Conservation (phyloP, 1,140 invertebrate species). For the Solenopsis invicta region DNA sequence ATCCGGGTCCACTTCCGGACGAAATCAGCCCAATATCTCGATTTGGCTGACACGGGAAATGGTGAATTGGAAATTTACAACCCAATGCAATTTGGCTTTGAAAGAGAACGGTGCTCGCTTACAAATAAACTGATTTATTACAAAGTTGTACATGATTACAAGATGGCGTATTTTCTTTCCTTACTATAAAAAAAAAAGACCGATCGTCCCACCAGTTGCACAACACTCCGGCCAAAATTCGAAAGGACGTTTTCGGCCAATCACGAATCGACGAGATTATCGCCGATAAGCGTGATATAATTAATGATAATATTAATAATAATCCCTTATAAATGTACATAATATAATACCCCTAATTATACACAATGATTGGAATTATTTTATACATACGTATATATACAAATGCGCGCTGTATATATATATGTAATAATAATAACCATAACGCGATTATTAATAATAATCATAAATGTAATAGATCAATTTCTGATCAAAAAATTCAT, state of each 20-base stretch:
- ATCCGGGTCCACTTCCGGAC: too few species aligned
- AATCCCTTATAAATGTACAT: conserved; percentile 73
- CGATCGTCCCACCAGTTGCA: conserved; percentile 50
- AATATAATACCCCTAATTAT: conserved; percentile 53
- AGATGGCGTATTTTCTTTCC: conserved; percentile 47
- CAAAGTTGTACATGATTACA: conserved; percentile 73
- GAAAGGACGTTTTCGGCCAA: conserved; percentile 14
- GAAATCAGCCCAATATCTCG: too few species aligned
- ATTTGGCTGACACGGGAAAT: too few species aligned
- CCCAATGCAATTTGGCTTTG: background rate
- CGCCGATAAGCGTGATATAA: conserved; percentile 32
- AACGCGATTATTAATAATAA: conserved; percentile 43
- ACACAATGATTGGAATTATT: conserved; percentile 45
- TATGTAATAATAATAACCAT: conserved; percentile 52
- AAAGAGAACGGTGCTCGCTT: conserved; percentile 46
- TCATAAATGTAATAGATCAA: conserved; percentile 65
- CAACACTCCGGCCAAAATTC: conserved; percentile 33
- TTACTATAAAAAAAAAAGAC: conserved; percentile 47
- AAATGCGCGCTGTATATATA: conserved; percentile 4
- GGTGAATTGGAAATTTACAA: too few species aligned
- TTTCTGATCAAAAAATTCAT: conserved; percentile 41
- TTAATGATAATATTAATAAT: conserved; percentile 74
- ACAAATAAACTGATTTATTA: conserved; percentile 75
- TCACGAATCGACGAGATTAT: conserved; percentile 69
- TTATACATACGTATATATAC: conserved; percentile 47